Percentiles rank a stretch among this genome's conserved stretches.
Evolutionary conservation across 2,888 invertebrate genomes (phyloP).

Genomic region (Serrognathus titanus): DNA sequence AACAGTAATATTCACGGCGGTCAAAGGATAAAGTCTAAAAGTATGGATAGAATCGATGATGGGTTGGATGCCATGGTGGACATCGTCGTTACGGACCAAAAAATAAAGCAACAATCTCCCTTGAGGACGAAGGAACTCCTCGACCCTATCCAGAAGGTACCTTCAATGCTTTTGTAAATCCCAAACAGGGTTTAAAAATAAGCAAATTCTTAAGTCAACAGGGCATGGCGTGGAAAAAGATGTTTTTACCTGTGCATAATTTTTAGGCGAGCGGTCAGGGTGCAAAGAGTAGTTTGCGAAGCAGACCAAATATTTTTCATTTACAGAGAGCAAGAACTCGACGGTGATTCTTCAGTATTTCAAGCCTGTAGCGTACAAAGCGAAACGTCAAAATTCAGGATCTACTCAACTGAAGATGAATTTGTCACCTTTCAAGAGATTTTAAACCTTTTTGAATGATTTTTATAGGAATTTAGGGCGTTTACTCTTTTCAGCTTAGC

Average conservation of each 20-base stretch:
- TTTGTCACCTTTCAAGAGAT: too few relatives aligned
- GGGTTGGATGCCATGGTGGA: conserved; percentile 70
- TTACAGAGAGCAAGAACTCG: too few relatives aligned
- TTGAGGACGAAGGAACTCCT: conserved; percentile 30
- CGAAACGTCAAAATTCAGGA: too few relatives aligned
- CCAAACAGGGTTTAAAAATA: conserved; percentile 5
- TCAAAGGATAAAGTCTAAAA: conserved; percentile 55
- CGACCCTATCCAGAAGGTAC: conserved; percentile 33
- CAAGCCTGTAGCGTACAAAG: too few relatives aligned
- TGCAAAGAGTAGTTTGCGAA: too few relatives aligned
- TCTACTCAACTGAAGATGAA: too few relatives aligned
- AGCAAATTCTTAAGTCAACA: conserved; percentile 22
- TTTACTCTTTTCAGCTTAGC: too few relatives aligned
- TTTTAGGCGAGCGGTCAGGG: conserved; percentile 31
- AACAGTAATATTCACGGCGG: conserved; percentile 10
- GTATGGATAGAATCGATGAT: conserved; percentile 72
- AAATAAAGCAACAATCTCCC: conserved; percentile 10
- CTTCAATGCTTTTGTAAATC: conserved; percentile 31
- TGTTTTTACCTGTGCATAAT: conserved; percentile 40
- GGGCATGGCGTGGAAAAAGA: conserved; percentile 41
- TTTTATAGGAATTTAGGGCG: too few relatives aligned
- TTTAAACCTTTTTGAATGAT: too few relatives aligned
- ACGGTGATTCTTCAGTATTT: too few relatives aligned
- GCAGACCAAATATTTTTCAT: too few relatives aligned
- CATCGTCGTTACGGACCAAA: conserved; percentile 59